These are phyloP conservation scores for Cephus cinctus DNA, from an alignment of 1,140 invertebrate species.

Conservation along the genomic window DNA sequence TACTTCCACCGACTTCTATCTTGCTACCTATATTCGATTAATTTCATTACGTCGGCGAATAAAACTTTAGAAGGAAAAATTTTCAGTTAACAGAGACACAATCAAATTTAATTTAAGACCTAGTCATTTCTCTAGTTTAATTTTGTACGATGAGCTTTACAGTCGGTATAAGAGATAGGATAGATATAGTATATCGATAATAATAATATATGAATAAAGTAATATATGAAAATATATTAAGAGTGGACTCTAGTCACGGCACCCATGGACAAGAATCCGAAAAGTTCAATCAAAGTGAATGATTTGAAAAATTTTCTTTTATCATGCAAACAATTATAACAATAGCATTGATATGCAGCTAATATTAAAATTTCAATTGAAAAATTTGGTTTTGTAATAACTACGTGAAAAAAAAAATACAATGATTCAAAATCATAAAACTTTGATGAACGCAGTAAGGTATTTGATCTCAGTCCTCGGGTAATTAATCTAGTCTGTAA, in stretches of 20 bases:
- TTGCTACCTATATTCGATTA: too few species aligned
- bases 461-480: conserved; percentile 45
- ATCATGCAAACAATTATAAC: conserved; percentile 6
- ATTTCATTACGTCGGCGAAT: too few species aligned
- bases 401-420: not conserved
- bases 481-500: conserved; percentile 26
- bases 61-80: conserved; percentile 6
- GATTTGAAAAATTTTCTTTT: not conserved
- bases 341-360: not conserved
- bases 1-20: too few species aligned
- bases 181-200: conserved; percentile 9
- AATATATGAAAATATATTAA: conserved; percentile 34
- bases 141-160: not conserved
- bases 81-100: conserved; percentile 11
- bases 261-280: conserved; percentile 39
- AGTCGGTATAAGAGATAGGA: conserved; percentile 1
- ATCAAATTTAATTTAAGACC: conserved; percentile 17
- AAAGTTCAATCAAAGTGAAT: conserved; percentile 26
- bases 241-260: conserved; percentile 47
- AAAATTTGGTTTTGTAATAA: conserved; percentile 19
- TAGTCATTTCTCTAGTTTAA: conserved; percentile 11
- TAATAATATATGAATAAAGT: conserved; percentile 11
- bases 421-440: not conserved
- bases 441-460: conserved; percentile 36
- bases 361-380: conserved; percentile 6